Percentiles rank a stretch among this genome's conserved stretches.
phyloP scores from a whole-genome alignment of 2,113 vertebrate genomes.

The Calidris pugnax region DNA sequence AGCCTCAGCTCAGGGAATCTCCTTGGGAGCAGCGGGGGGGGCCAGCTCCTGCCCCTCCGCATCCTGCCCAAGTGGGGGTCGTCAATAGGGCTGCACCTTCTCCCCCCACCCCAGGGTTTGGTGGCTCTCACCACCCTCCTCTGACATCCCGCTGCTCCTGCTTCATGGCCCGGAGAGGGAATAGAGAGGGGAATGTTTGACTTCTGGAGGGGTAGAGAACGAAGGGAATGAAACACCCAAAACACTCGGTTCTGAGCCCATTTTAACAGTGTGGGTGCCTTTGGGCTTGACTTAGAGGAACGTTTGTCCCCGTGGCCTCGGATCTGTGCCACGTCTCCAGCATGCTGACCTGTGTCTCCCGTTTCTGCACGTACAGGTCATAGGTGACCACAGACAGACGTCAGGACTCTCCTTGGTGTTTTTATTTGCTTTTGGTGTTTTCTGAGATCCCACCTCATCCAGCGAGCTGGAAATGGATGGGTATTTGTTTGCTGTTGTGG shows the following conservation, averaged over 20 bases:
- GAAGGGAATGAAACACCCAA: fast-evolving
- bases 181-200: fast-evolving
- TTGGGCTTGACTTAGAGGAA: not conserved
- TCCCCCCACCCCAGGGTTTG: fast-evolving
- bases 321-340: fast-evolving
- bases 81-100: not conserved
- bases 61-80: not conserved
- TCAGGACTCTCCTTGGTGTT: not conserved
- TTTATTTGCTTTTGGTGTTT: not conserved
- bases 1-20: conserved; percentile 6
- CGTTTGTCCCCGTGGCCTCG: fast-evolving
- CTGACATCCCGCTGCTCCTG: fast-evolving
- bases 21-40: not conserved
- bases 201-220: not conserved
- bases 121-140: not conserved
- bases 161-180: fast-evolving
- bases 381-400: fast-evolving
- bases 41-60: not conserved
- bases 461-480: not conserved
- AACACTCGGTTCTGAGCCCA: not conserved
- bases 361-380: fast-evolving
- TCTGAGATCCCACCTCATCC: not conserved
- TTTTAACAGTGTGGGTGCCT: fast-evolving
- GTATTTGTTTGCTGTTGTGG: not conserved
- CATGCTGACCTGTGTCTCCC: fast-evolving